A percentile compares a stretch with the other conserved stretches of the same genome.
Conservation (phyloP, 2,113 vertebrate genomes). For the Chaetodon auriga region DNA sequence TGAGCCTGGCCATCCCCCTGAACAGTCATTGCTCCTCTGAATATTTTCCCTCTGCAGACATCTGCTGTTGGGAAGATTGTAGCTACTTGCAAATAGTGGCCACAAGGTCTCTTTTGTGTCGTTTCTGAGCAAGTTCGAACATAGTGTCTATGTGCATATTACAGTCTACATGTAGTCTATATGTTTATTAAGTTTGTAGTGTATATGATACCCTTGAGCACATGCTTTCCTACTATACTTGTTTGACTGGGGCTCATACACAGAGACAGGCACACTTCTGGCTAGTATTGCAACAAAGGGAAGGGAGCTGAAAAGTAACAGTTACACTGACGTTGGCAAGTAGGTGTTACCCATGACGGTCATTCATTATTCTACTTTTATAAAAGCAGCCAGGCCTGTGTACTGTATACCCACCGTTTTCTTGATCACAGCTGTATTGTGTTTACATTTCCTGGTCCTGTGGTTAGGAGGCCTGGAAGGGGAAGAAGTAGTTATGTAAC, state of each 20-base stretch:
- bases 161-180: background rate
- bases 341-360: background rate
- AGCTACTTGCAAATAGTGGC: background rate
- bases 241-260: background rate
- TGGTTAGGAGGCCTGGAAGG: background rate
- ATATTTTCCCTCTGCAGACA: background rate
- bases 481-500: conserved; percentile 28
- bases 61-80: background rate
- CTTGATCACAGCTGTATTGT: background rate
- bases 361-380: background rate
- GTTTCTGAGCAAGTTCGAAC: background rate
- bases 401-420: background rate
- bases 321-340: background rate
- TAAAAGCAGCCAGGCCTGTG: background rate
- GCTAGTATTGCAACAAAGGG: background rate
- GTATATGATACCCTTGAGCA: background rate
- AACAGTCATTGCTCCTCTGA: background rate
- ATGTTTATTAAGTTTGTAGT: background rate
- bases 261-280: background rate
- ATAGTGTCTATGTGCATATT: background rate
- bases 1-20: background rate
- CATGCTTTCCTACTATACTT: background rate
- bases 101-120: background rate
- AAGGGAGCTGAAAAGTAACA: background rate
- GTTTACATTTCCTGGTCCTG: background rate